Evolutionary conservation across 23 tunicate genomes (phyloP), one percentile per base, ranked within the genome.

Genomic region (Halocynthia roretzi): DNA sequence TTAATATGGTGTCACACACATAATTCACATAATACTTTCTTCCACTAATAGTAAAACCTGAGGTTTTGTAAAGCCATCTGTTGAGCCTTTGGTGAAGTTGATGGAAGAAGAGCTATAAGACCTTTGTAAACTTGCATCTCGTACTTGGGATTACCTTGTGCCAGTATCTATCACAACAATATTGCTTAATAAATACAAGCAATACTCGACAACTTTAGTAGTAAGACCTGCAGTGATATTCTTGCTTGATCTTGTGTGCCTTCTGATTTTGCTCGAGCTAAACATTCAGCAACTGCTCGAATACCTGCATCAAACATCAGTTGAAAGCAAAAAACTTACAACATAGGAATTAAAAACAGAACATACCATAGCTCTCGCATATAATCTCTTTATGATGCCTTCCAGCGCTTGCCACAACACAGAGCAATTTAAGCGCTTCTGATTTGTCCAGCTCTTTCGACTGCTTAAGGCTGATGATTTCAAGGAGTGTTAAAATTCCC

Each of bases 41-140:
- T 18, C 20, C 14, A 49, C 62, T 72, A 52, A 7, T 14, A n/a
- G 0, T 68, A 7, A 21, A 11, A 75, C 87, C 87, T 72, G 50
- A 92, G 75, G 52, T 85, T 85, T 68, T 92, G 98, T 22, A 92
- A 54, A 10, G 98, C 91, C 87, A 92, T 82, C 62, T 92, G 98
- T 61, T 92, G 98, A 5, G 98, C 98, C 76, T 92, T 92, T 15
- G 98, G 98, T 31, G 98, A 92, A 10, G 98, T 80, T 8, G 88
- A 85, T 8, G 98, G 98, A 53, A 92, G 67, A 65, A 92, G 85
- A 20, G 98, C 98, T 22, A 92, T 92, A n/a, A 92, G 79, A 31
- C 98, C 88, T 79, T 92, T 92, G 72, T 92, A 92, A 68, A 92
- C 98, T 68, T 92, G 98, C 67, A 78, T 60, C 67, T 85, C 87